Base-by-base conservation (phyloP, 2,888 invertebrate genomes). In the Apamea sordens region DNA sequence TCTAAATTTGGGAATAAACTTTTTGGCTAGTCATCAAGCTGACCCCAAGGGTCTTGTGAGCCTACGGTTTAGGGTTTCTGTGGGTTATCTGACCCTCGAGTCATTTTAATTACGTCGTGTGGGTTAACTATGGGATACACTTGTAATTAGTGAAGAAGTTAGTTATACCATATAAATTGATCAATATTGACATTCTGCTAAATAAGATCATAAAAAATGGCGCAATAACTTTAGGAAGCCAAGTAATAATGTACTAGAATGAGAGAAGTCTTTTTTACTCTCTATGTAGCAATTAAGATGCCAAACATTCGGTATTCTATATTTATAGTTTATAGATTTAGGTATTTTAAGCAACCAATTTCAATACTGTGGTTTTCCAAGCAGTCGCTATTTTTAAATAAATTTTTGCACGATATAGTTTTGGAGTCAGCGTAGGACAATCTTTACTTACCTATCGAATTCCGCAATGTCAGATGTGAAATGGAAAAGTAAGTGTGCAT, bases 21-120 rank as follows among this genome's bases (percentile, higher is more conserved):
- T 87, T 85, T 80, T 77, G 79, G 72, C 67, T 32, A 59, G 79
- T 87, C 86, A 87, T 69, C 65, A 32, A 65, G 73, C 69, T 79
- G 76, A 67, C 65, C 74, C 65, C 61, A 36, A 67, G 59, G 77
- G 72, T 76, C 75, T 65, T 65, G 75, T 67, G 36, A 36, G 69
- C 15, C 32, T 67, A 67, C 56, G 53, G 74, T 82, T 68, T 80
- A 24, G 65, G 32, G 68, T 72, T 67, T 18, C 44, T 56, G 10
- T 65, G 41, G 61, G 73, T 50, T 63, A 70, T 59, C 50, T 47
- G 59, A 76, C 64, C 75, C 36, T 36, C 32, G 11, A 50, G 2
- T 21, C 32, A 15, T 47, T 47, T 76, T 53, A 76, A 74, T 74
- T 76, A 76, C 41, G 36, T 24, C 28, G 53, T 74, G 50, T 76